phyloP scores from a whole-genome alignment of 2,113 vertebrate species.

The Thalassarche chlororhynchos region DNA sequence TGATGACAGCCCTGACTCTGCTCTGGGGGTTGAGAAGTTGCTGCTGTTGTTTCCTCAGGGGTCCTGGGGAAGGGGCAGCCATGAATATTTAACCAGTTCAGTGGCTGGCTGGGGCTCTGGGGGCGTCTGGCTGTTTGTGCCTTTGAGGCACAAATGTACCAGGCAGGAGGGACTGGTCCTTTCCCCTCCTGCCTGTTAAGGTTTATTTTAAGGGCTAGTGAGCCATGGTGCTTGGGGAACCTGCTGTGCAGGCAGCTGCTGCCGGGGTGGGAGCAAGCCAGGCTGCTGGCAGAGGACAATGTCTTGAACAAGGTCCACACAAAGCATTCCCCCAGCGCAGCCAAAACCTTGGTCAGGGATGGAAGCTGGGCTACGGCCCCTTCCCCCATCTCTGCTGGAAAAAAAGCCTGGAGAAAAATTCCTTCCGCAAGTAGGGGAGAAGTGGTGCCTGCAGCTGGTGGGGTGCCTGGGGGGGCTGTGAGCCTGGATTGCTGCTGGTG shows the following conservation, averaged over 20 bases:
- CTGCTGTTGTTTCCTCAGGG: background rate
- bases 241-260: conserved; percentile 34
- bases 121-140: background rate
- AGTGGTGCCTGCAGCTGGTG: background rate
- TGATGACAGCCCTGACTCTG: background rate
- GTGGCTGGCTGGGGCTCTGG: background rate
- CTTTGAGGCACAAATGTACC: background rate
- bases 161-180: background rate
- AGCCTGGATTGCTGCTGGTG: background rate
- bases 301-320: background rate
- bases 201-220: background rate
- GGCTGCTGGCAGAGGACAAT: background rate
- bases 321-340: background rate
- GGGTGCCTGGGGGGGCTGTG: background rate
- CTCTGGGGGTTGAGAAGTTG: background rate
- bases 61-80: background rate
- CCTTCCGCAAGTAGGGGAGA: background rate
- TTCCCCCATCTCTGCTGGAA: background rate
- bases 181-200: background rate
- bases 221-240: background rate
- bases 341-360: accelerated
- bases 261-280: background rate
- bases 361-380: background rate
- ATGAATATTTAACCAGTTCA: conserved; percentile 15
- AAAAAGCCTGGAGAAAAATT: background rate